Evolutionary conservation across 2,797 vertebrate genomes (phyloP).

Genomic region (Okamejei kenojei): DNA sequence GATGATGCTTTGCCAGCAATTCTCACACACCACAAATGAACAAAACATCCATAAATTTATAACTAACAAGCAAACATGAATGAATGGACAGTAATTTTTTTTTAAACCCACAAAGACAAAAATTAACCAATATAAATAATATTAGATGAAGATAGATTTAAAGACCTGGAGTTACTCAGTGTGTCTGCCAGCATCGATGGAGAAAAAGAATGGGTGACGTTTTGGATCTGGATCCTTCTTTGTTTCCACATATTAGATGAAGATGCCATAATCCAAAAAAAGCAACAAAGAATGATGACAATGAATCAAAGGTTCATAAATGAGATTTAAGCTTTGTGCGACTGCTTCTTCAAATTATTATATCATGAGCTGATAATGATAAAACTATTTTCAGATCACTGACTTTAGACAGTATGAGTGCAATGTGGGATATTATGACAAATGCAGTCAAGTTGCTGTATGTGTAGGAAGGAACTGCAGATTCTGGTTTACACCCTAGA

Average conservation of each 20-base stretch:
- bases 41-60: neutral
- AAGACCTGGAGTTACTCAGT: too few relatives aligned
- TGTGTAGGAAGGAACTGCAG: too few relatives aligned
- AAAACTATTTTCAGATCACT: neutral
- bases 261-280: neutral
- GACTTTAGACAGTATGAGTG: neutral
- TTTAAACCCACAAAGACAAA: neutral
- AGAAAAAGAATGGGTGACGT: too few relatives aligned
- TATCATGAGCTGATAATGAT: neutral
- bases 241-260: neutral
- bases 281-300: neutral
- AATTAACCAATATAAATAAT: neutral
- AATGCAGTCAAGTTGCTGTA: neutral
- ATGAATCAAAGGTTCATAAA: neutral
- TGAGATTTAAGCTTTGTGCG: neutral
- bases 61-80: neutral
- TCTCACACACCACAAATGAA: too few relatives aligned
- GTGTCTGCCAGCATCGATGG: too few relatives aligned
- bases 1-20: neutral
- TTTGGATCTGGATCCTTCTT: too few relatives aligned
- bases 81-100: too few relatives aligned
- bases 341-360: neutral
- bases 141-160: neutral
- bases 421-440: neutral
- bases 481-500: too few relatives aligned